Percentiles rank a stretch among this genome's conserved stretches.
Conservation (phyloP, 2,888 invertebrate species). For the Dione vanillae region DNA sequence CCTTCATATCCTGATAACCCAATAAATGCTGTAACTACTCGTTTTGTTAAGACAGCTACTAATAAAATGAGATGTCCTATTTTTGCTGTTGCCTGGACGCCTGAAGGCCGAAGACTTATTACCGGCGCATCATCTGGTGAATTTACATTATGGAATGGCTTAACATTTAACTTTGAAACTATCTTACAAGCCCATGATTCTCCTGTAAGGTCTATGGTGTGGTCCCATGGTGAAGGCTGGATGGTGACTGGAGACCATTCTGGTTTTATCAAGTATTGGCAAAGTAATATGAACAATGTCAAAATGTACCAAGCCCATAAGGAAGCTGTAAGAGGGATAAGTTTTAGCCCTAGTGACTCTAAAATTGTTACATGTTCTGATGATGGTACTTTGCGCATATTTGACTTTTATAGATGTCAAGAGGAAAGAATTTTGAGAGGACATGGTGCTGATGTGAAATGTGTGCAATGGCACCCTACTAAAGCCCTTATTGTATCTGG, state of each 20-base stretch:
- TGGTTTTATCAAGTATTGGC: conserved; percentile 99
- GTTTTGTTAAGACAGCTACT: conserved; percentile 99
- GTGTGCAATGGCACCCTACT: conserved; percentile 99
- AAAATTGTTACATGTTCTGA: conserved; percentile 99
- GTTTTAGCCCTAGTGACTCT: conserved; percentile 99
- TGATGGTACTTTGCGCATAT: conserved; percentile 98
- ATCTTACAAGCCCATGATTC: conserved; percentile 99
- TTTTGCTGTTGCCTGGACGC: conserved; percentile 99
- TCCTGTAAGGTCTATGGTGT: conserved; percentile 99
- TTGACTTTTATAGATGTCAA: conserved; percentile 98
- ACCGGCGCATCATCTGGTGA: conserved; percentile 99
- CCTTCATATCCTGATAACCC: conserved; percentile 97
- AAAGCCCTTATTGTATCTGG: conserved; percentile 98
- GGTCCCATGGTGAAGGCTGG: conserved; percentile 99
- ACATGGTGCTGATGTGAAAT: conserved; percentile 99
- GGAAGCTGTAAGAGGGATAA: conserved; percentile 99
- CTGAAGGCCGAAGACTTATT: conserved; percentile 98
- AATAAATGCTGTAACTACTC: conserved; percentile 96
- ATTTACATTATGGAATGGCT: conserved; percentile 99
- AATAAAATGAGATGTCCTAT: conserved; percentile 99
- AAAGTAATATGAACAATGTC: conserved; percentile 99
- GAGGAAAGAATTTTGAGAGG: conserved; percentile 97
- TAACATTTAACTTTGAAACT: conserved; percentile 99
- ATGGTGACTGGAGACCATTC: conserved; percentile 99
- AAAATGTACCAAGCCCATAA: conserved; percentile 99